Percentiles rank a stretch among this genome's conserved stretches.
Evolutionary conservation across 2,797 vertebrate genomes (phyloP).

Genomic region (Acropternis orthonyx): DNA sequence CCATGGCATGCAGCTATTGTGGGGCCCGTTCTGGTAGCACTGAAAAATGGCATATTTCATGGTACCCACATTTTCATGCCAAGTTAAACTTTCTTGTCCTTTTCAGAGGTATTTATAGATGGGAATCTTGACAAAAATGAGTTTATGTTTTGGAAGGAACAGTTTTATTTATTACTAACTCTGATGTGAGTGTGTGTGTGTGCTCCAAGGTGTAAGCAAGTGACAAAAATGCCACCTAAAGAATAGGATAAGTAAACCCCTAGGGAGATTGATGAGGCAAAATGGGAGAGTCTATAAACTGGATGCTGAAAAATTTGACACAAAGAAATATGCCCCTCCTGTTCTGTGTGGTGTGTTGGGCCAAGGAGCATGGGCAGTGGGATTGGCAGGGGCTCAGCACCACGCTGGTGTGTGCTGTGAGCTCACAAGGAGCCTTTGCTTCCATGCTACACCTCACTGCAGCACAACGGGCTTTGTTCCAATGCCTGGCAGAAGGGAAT

Average conservation of each 20-base stretch:
- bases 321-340: neutral
- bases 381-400: neutral
- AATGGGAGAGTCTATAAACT: neutral
- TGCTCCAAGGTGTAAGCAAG: conserved; percentile 22
- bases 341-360: neutral
- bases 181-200: neutral
- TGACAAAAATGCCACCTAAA: conserved; percentile 12
- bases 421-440: neutral
- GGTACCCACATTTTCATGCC: conserved; percentile 68
- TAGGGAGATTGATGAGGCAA: neutral
- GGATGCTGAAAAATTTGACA: neutral
- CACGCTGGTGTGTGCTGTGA: neutral
- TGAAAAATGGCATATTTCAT: conserved; percentile 52
- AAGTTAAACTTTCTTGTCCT: conserved; percentile 75
- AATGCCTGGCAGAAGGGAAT: neutral
- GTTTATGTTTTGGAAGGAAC: conserved; percentile 70
- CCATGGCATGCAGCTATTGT: neutral
- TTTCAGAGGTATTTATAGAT: conserved; percentile 75
- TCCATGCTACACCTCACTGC: neutral
- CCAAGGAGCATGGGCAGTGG: neutral
- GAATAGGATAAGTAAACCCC: neutral
- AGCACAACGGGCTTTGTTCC: neutral
- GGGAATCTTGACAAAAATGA: conserved; percentile 74
- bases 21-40: conserved; percentile 42
- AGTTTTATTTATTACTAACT: conserved; percentile 48